A percentile compares a stretch with the other conserved stretches of the same genome.
phyloP scores from a whole-genome alignment of 2,888 invertebrate genomes.

The Anticlea derivata region DNA sequence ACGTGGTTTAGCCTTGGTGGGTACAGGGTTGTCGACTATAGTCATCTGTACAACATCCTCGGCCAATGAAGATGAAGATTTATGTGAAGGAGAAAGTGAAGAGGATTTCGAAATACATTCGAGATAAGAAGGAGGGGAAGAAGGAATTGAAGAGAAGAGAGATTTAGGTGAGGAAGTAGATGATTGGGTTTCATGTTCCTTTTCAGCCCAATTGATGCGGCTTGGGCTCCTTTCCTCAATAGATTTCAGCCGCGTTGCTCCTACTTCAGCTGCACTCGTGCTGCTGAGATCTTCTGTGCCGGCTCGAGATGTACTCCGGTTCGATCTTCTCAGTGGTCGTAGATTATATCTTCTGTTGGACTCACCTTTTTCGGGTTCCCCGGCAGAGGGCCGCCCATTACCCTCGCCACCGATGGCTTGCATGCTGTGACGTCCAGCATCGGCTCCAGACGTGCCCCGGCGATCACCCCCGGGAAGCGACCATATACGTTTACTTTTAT shows the following conservation, averaged over 20 bases:
- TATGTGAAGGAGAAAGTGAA: background rate
- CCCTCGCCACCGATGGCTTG: too few species aligned
- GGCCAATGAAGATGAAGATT: background rate
- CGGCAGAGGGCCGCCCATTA: too few species aligned
- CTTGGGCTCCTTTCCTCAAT: conserved; percentile 7
- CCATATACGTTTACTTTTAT: too few species aligned
- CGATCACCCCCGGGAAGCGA: too few species aligned
- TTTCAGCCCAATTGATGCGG: background rate
- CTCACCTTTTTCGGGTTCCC: too few species aligned
- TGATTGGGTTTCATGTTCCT: background rate
- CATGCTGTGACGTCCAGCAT: too few species aligned
- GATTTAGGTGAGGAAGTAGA: conserved; percentile 1
- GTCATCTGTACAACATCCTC: background rate
- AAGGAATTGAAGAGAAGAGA: conserved; percentile 2
- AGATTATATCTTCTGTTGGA: too few species aligned
- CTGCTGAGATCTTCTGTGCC: background rate
- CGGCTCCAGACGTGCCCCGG: too few species aligned
- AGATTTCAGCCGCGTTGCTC: background rate
- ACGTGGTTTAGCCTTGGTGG: background rate
- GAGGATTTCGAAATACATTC: background rate
- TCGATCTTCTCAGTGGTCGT: conserved; percentile 1
- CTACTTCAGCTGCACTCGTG: background rate
- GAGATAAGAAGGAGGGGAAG: conserved; percentile 4
- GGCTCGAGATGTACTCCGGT: too few species aligned
- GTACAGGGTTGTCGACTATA: background rate